Evolutionary conservation across 2,113 vertebrate species (phyloP).

Genomic region (Calyptommatus sinebrachiatus): DNA sequence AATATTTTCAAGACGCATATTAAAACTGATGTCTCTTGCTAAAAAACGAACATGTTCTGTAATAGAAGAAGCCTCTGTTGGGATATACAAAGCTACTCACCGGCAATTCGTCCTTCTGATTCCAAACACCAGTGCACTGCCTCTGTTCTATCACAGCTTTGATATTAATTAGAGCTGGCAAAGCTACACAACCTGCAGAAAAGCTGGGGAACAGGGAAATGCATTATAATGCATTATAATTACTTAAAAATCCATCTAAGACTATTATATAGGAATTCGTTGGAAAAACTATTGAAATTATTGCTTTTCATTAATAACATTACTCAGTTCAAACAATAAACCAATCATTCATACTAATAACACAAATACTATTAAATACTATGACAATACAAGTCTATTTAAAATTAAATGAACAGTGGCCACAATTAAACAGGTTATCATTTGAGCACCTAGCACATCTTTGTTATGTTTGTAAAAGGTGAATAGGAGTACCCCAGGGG

Average conservation of each 20-base stretch:
- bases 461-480: too few species aligned
- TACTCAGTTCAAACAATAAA: too few species aligned
- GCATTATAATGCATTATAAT: conserved; percentile 4
- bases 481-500: too few species aligned
- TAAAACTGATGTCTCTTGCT: not conserved
- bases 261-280: too few species aligned
- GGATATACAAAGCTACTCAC: conserved; percentile 66
- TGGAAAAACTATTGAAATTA: not conserved
- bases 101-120: conserved; percentile 84
- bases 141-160: conserved; percentile 86
- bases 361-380: too few species aligned
- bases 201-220: conserved; percentile 68
- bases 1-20: too few species aligned
- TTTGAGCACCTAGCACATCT: too few species aligned
- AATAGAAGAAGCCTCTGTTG: too few species aligned
- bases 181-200: conserved; percentile 83
- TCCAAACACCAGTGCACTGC: conserved; percentile 86
- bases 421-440: too few species aligned
- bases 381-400: too few species aligned
- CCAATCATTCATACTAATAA: too few species aligned
- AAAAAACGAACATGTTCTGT: not conserved
- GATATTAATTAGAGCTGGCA: conserved; percentile 85
- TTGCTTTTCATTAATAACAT: not conserved
- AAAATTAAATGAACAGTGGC: too few species aligned
- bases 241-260: not conserved